Evolutionary conservation across 2,113 vertebrate species (phyloP).

Genomic region (Alligator sinensis): DNA sequence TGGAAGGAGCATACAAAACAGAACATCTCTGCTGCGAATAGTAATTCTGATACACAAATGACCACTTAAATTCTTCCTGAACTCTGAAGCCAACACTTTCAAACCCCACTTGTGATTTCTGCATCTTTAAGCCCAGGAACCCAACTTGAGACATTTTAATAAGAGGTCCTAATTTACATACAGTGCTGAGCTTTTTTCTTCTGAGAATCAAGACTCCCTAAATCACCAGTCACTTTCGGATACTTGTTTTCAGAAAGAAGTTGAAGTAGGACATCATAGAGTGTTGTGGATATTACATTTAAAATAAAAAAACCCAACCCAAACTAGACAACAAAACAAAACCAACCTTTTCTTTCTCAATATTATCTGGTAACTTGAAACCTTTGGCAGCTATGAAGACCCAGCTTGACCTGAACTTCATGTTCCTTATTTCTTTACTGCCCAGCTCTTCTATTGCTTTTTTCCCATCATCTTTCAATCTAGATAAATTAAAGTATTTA

Average conservation of each 20-base stretch:
- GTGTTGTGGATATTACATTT: not conserved
- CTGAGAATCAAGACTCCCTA: not conserved
- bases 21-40: not conserved
- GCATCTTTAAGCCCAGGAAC: rapidly evolving
- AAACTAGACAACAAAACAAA: conserved; percentile 15
- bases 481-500: not conserved
- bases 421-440: conserved; percentile 76
- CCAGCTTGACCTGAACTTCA: conserved; percentile 82
- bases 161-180: not conserved
- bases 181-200: not conserved
- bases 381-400: conserved; percentile 81
- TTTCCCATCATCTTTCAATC: conserved; percentile 59
- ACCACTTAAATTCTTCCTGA: not conserved
- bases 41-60: not conserved
- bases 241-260: not conserved
- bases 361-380: conserved; percentile 69
- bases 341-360: conserved; percentile 80
- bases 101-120: not conserved
- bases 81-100: not conserved
- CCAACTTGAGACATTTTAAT: not conserved
- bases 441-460: conserved; percentile 74
- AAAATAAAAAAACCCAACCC: not conserved
- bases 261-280: not conserved
- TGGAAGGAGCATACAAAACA: not conserved
- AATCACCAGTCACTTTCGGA: not conserved